Base-by-base conservation (phyloP, 2,888 invertebrate species). In the Tromatobia lineatoria region DNA sequence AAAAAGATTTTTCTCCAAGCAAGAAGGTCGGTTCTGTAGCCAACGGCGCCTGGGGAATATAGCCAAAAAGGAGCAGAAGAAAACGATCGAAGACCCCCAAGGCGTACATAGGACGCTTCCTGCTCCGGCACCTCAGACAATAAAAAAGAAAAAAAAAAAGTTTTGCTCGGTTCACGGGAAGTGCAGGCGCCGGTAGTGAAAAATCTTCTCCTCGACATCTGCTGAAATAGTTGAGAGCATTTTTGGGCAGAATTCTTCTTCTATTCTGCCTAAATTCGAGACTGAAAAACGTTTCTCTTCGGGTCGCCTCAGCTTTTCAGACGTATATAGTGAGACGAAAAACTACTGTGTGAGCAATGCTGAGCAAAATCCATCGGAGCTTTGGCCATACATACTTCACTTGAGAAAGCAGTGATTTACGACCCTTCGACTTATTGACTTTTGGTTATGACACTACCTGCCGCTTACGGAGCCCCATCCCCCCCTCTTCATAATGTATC, bases 381-480 rank as follows among this genome's bases (percentile, higher is more conserved):
- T 69, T 52, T 34, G 29, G n/a, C 38, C 54, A 38, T 23, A 45
- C 38, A 52, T 54, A 70, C 13, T 18, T 25, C 29, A 29, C 29
- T 11, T 18, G 10, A 34, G 20, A 20, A 70, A 10, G 25, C 85
- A 77, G 86, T 91, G 91, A 91, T 91, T 91, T 91, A 91, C 86
- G 90, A 89, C 79, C 83, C 80, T 73, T 87, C 84, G 88, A 88
- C 89, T 89, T 87, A 89, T 90, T 89, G 91, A 88, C 89, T 89
- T 85, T 77, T 61, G 85, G 89, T 90, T 91, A 91, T 90, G 90
- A 90, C 90, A 90, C 87, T 83, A 85, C 70, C 88, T 66, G 87
- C 86, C 87, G 88, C 89, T 89, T 85, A 88, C 87, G 86, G 87
- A 84, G 85, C 73, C 18, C 3, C 25, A 23, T 29, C 50, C 18